These are phyloP conservation scores for Oikopleura albicans DNA, from an alignment of 23 tunicate species.

Conservation along the genomic window DNA sequence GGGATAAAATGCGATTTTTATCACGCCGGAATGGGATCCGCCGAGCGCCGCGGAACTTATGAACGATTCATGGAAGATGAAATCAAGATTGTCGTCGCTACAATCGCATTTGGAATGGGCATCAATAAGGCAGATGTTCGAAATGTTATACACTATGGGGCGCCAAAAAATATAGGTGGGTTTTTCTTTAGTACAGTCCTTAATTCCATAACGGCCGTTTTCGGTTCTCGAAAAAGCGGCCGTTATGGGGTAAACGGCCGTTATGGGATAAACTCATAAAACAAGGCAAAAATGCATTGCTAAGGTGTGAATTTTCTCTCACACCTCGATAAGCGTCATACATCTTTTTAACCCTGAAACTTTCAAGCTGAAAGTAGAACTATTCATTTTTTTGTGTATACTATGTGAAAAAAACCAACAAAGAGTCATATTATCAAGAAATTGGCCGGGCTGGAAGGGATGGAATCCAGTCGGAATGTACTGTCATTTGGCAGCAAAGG, in stretches of 20 bases:
- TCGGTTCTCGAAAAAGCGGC: too few relatives aligned
- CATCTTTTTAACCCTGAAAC: too few relatives aligned
- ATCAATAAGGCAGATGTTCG: constrained; percentile 60
- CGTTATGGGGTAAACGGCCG: too few relatives aligned
- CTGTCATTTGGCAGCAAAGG: too few relatives aligned
- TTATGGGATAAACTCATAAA: too few relatives aligned
- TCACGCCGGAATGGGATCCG: neutral
- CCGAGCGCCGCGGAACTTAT: neutral
- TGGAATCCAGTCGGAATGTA: constrained; percentile 34
- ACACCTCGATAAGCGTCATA: constrained; percentile 67
- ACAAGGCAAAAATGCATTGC: too few relatives aligned
- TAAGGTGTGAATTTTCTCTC: too few relatives aligned
- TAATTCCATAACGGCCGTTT: too few relatives aligned
- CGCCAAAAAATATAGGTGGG: neutral
- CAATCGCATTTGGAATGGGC: constrained; percentile 94
- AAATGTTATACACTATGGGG: neutral
- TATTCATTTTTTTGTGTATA: too few relatives aligned
- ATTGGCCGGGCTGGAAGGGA: constrained; percentile 92
- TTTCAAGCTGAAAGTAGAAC: too few relatives aligned
- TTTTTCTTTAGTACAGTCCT: neutral
- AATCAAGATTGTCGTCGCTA: constrained; percentile 70
- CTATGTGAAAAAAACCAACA: too few relatives aligned
- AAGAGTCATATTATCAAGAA: constrained; percentile 83
- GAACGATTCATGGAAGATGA: constrained; percentile 64
- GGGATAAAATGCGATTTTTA: neutral